Evolutionary conservation across 2,797 vertebrate genomes (phyloP).

Genomic region (Echeneis naucrates): DNA sequence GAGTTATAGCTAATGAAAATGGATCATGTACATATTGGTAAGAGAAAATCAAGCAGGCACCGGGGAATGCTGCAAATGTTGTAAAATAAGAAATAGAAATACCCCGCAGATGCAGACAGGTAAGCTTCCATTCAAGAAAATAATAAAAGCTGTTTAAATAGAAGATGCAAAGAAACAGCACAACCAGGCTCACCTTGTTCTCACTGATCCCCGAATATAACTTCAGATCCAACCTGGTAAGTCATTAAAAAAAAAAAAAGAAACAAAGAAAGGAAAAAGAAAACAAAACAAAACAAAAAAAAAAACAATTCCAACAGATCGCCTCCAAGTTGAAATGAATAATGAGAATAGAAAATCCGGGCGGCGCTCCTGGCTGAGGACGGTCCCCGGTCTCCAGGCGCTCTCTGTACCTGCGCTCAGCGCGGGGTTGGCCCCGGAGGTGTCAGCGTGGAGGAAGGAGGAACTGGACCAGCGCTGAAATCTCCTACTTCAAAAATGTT

Average conservation of each 20-base stretch:
- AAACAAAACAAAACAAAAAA: too few species aligned
- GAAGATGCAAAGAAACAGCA: not conserved
- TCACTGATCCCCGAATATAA: slow-evolving; percentile 61
- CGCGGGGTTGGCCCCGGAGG: slow-evolving; percentile 57
- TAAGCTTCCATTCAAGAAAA: not conserved
- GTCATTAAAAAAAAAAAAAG: too few species aligned
- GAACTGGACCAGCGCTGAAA: slow-evolving; percentile 5
- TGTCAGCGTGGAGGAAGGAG: slow-evolving; percentile 24
- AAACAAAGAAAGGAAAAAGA: too few species aligned
- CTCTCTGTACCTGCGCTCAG: slow-evolving; percentile 73
- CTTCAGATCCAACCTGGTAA: slow-evolving; percentile 67
- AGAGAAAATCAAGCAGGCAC: not conserved
- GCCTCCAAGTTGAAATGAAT: slow-evolving; percentile 63
- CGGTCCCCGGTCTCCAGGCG: slow-evolving; percentile 57
- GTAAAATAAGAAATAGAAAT: not conserved
- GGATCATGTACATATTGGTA: too few species aligned
- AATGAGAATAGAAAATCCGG: slow-evolving; percentile 63
- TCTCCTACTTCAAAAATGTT: slow-evolving; percentile 45
- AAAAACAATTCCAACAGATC: slow-evolving; percentile 73
- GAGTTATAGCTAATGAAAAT: not conserved
- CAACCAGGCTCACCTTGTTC: slow-evolving; percentile 67
- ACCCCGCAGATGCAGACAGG: slow-evolving; percentile 9
- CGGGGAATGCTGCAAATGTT: not conserved
- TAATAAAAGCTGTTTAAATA: slow-evolving; percentile 1
- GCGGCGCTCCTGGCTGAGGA: slow-evolving; percentile 23